These are phyloP conservation scores for Batillaria attramentaria DNA, from an alignment of 1,140 invertebrate genomes.

Conservation along the genomic window DNA sequence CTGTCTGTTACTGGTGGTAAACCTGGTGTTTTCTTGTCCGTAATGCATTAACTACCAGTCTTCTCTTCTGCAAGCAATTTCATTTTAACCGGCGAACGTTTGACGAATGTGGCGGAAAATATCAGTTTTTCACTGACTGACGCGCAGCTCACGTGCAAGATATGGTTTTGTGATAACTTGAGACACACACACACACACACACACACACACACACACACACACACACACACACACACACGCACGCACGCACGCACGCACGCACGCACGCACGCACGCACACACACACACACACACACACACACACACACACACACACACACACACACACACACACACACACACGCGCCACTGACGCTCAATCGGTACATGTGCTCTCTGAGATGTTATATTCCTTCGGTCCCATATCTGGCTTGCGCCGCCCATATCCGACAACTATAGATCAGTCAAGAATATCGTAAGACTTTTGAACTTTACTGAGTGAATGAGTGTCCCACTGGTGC, in stretches of 20 bases:
- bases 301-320: background rate
- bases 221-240: conserved; percentile 14
- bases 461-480: no score
- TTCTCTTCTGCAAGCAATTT: no score
- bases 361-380: background rate
- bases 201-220: conserved; percentile 20
- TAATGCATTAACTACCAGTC: no score
- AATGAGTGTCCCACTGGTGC: no score
- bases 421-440: no score
- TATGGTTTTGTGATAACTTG: background rate
- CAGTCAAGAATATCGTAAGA: no score
- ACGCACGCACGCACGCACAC: background rate
- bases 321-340: background rate
- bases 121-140: no score
- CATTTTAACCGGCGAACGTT: no score
- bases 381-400: background rate
- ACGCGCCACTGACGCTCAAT: background rate
- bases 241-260: background rate
- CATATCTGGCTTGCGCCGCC: no score
- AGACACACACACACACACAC: conserved; percentile 24
- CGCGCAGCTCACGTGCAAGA: background rate
- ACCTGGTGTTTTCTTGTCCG: no score
- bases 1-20: no score
- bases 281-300: background rate
- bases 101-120: no score